Evolutionary conservation across 2,797 vertebrate species (phyloP).

Genomic region (Diglossa cyanea): DNA sequence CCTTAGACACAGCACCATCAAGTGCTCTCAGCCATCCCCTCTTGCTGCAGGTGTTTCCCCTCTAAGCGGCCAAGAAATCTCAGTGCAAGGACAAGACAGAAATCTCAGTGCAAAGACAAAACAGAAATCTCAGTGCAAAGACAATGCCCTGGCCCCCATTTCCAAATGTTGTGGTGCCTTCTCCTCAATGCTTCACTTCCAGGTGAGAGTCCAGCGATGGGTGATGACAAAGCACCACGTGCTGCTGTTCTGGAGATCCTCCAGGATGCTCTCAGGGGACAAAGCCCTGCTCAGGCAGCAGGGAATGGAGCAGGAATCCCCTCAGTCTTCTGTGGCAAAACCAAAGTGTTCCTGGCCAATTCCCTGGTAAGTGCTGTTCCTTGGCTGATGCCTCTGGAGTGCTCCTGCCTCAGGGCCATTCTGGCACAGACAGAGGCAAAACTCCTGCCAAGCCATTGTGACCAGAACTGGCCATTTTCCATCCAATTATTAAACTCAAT

Average conservation of each 20-base stretch:
- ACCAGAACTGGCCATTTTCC: not conserved
- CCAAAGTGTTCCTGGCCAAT: slow-evolving; percentile 91
- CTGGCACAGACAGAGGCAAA: not conserved
- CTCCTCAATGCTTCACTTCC: not conserved
- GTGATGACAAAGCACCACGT: not conserved
- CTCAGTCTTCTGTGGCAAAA: slow-evolving; percentile 85
- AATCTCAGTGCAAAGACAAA: not conserved
- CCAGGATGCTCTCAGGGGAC: slow-evolving; percentile 14
- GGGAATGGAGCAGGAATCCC: slow-evolving; percentile 23
- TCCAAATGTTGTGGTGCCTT: not conserved
- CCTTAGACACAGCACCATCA: not conserved
- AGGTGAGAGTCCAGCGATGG: slow-evolving; percentile 40
- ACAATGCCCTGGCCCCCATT: not conserved
- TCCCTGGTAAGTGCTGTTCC: slow-evolving; percentile 75
- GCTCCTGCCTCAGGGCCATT: not conserved
- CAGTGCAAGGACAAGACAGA: not conserved
- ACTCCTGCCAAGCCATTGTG: not conserved
- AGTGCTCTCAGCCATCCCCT: not conserved
- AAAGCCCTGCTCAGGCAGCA: not conserved
- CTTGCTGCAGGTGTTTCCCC: not conserved
- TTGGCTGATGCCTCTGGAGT: not conserved
- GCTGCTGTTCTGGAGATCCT: slow-evolving; percentile 77
- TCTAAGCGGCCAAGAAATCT: not conserved
- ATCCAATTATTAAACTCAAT: not conserved
- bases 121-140: not conserved